phyloP scores from a whole-genome alignment of 1,140 invertebrate species.

The Atta texana region DNA sequence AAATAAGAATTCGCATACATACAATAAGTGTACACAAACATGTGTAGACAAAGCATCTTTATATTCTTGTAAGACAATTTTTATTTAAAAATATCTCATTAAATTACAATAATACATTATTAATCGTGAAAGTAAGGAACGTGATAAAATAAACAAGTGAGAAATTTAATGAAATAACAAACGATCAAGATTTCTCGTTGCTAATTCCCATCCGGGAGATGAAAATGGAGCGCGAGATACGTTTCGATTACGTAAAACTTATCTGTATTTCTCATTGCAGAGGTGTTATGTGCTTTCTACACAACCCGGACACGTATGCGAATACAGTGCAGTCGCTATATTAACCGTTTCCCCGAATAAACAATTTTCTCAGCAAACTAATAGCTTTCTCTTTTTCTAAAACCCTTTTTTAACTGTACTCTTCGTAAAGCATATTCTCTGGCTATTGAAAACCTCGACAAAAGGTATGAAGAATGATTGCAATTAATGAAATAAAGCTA shows the following conservation, averaged over 20 bases:
- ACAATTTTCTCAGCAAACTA: not conserved
- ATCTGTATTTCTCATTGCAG: conserved; percentile 51
- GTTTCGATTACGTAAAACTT: conserved; percentile 52
- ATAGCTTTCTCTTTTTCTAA: not conserved
- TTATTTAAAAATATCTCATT: not conserved
- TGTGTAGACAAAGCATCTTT: not conserved
- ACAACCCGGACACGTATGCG: conserved; percentile 25
- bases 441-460: not conserved
- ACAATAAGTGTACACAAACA: not conserved
- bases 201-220: conserved; percentile 32
- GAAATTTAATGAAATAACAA: conserved; percentile 31
- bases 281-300: conserved; percentile 43
- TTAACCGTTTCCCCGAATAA: not conserved
- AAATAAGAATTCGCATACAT: not conserved
- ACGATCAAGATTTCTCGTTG: conserved; percentile 16
- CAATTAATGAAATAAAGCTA: conserved; percentile 41
- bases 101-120: not conserved
- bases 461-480: not conserved
- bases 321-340: not conserved
- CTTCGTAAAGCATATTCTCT: not conserved
- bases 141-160: conserved; percentile 3
- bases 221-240: conserved; percentile 31
- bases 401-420: not conserved
- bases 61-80: not conserved
- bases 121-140: not conserved